phyloP scores from a whole-genome alignment of 2,888 invertebrate species.

The Sthenelais limicola region DNA sequence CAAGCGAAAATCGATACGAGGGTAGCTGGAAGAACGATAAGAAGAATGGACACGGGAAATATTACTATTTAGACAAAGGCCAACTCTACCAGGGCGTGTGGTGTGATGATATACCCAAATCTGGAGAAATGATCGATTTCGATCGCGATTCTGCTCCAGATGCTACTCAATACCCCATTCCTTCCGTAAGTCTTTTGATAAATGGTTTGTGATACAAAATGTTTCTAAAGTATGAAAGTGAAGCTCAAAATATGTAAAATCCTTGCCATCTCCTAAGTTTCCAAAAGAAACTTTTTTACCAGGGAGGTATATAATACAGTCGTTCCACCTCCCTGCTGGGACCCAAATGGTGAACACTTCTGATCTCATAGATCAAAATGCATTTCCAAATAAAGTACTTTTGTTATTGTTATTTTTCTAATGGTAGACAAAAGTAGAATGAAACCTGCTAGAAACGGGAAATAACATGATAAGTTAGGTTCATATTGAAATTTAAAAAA shows the following conservation, averaged over 20 bases:
- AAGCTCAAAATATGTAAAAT: too few relatives aligned
- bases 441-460: background rate
- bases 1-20: constrained; percentile 72
- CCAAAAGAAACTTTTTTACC: too few relatives aligned
- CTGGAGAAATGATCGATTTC: constrained; percentile 71
- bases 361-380: too few relatives aligned
- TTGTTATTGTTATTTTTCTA: too few relatives aligned
- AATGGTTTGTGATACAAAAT: too few relatives aligned
- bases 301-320: too few relatives aligned
- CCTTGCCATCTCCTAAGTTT: too few relatives aligned
- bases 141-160: constrained; percentile 68
- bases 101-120: constrained; percentile 72
- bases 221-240: too few relatives aligned
- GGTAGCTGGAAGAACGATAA: constrained; percentile 71
- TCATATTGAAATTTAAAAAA: background rate
- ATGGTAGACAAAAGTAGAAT: too few relatives aligned
- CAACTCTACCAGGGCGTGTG: constrained; percentile 72
- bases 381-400: too few relatives aligned
- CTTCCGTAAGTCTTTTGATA: constrained; percentile 48
- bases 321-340: too few relatives aligned
- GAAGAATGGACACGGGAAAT: constrained; percentile 73
- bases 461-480: background rate
- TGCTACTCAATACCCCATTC: constrained; percentile 70
- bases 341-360: too few relatives aligned
- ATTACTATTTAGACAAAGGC: constrained; percentile 71